Evolutionary conservation across 2,113 vertebrate genomes (phyloP), one percentile per base, ranked within the genome.

Genomic region (Centropristis striata): DNA sequence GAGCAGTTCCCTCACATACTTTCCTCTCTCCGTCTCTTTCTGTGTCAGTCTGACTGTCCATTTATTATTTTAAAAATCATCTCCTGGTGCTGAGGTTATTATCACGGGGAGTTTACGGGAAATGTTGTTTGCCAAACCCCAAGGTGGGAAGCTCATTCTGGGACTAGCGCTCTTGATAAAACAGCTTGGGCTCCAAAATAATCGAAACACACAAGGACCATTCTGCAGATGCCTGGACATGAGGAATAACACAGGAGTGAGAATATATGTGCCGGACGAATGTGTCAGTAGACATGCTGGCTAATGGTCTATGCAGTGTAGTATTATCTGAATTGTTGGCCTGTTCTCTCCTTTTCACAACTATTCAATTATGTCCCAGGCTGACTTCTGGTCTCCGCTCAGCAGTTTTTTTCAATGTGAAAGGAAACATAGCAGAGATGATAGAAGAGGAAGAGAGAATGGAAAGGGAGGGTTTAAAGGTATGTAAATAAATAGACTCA

Each of bases 111-210:
- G 32, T 71, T 83, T 37, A 21, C 51, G 59, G 74, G 80, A 84
- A 80, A 54, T 18, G 18, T 16, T 63, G 36, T 64, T 47, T 85
- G 82, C 86, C 81, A 88, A 86, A 80, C 39, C 0, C 0, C 55
- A 63, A 78, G 60, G 71, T 75, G 60, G 69, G 81, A 80, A 79
- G 63, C 79, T 78, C 75, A 80, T 78, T 81, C 10, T 8, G 50
- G 63, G 42, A 74, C 71, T 32, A 10, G 71, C 9, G 27, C 64
- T 51, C 82, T 84, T 92, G 86, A 63, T 59, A 79, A 90, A 90
- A 86, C 88, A 87, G 55, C 64, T 49, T 46, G 8, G 36, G 59
- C 72, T 88, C 83, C 86, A 92, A 88, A 88, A 83, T 75, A 79
- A 86, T 85, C 86, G 4, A 55, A 81, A 85, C 8, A 41, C 39